Evolutionary conservation across 2,113 vertebrate species (phyloP).

Genomic region (Myotis davidii): DNA sequence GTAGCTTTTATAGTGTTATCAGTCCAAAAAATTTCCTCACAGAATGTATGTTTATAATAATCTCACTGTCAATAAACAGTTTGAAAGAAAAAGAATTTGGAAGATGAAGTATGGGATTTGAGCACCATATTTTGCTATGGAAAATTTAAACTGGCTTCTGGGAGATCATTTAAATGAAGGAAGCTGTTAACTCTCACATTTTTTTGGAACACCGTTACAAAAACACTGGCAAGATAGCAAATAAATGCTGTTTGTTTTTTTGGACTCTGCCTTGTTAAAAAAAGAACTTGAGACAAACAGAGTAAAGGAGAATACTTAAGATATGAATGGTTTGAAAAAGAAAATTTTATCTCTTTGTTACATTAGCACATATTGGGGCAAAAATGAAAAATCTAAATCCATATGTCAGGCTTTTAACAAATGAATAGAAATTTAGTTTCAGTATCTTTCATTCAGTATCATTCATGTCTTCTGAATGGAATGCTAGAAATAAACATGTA

Average conservation of each 20-base stretch:
- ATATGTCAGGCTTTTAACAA: background rate
- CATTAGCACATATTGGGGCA: background rate
- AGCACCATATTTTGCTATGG: background rate
- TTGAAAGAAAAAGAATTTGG: conserved; percentile 22
- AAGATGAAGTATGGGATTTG: background rate
- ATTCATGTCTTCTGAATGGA: background rate
- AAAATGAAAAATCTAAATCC: background rate
- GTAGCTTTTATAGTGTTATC: background rate
- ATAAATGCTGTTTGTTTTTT: background rate
- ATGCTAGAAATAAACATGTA: background rate
- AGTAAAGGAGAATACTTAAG: background rate
- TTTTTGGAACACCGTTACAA: background rate
- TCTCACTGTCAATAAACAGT: conserved; percentile 1
- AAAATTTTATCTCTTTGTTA: background rate
- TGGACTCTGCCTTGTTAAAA: background rate
- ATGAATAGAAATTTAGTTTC: conserved; percentile 19
- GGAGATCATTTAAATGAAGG: background rate
- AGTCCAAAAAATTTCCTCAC: background rate
- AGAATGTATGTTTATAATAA: background rate
- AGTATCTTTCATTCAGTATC: background rate
- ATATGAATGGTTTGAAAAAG: background rate
- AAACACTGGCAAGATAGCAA: background rate
- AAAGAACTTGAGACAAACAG: background rate
- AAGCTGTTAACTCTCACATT: background rate
- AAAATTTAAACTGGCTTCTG: conserved; percentile 29